Base-by-base conservation (phyloP, 2,113 vertebrate genomes). In the Haemorhous mexicanus region DNA sequence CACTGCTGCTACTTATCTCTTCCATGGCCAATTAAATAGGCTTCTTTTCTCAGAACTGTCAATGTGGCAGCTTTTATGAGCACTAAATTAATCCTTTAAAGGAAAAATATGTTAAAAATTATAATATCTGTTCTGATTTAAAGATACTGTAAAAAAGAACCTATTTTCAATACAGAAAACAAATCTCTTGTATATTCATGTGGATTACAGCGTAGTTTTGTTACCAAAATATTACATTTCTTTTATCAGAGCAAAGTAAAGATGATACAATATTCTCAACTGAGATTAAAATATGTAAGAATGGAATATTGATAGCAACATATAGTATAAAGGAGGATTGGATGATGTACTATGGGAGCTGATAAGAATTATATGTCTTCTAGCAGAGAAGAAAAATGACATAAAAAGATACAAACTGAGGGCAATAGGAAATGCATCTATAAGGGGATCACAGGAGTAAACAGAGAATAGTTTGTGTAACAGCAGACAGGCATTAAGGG, bases 241-340 rank as follows among this genome's bases (percentile, higher is more conserved):
- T 96, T 97, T 97, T 97, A 97, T 97, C 96, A 97, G 92, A 97
- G 86, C 55, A 94, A 92, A 97, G 87, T 92, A 89, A 97, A 97
- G 93, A 94, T 95, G 90, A 97, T 95, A 97, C 78, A 95, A 96
- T 93, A 95, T 93, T 95, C 86, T 95, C 78, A 73, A 41, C 81
- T 90, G 77, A 97, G 96, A 97, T 97, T 97, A 97, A 97, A 97
- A 96, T 86, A 69, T 84, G 43, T 96, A 97, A 96, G 86, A 95
- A 84, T 89, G 68, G 86, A 96, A 97, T 96, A 93, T 94, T 97
- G 97, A 97, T 95, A 93, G 61, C 66, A 95, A 88, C 35, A 77
- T 39, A 84, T 78, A 96, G 41, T 77, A 68, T 74, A 85, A 87
- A 95, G 43, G 47, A 89, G 76, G 32, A 90, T 81, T 47, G 69